Evolutionary conservation across 2,113 vertebrate genomes (phyloP), one percentile per base, ranked within the genome.

Genomic region (Phrynosoma platyrhinos): DNA sequence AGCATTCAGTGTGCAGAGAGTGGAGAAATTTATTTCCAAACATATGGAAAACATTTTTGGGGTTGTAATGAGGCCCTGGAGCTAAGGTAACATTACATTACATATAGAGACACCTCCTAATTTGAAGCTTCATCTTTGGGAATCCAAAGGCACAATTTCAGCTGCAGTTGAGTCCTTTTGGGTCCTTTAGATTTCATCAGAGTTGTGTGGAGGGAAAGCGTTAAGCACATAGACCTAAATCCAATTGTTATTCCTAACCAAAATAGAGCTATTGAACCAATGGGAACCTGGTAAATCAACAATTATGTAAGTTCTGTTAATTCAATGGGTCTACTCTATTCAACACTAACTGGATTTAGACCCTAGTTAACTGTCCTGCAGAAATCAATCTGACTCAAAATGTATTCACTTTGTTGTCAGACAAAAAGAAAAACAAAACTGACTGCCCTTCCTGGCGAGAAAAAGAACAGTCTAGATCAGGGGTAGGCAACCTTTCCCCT

Each of bases 11-110:
- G 72, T 79, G 91, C 81, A 90, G 89, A 9, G 91, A 90, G 93
- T 93, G 91, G 20, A 89, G 78, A 94, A 92, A 94, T 93, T 93
- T 92, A 94, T 95, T 95, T 94, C 87, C 90, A 90, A 94, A 91
- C 93, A 96, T 95, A 93, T 94, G 95, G 95, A 94, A 94, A 94
- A 94, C 93, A 94, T 94, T 93, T 36, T 89, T 90, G 76, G 87
- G 86, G 83, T 90, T 91, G 90, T 94, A 91, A 68, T 20, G 92
- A 93, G 91, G 87, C 89, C 87, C 88, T 89, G 88, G 87, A 93
- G 93, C 92, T 91, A 94, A 94, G 93, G 90, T 79, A 94, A 94
- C 78, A 92, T 84, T 91, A 85, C 91, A 85, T 91, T 23, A n/a
- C 36, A 93, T 68, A 88, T 91, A 94, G 27, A 80, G 27, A 77